Base-by-base conservation (phyloP, 1,140 invertebrate species). In the Danaus melanippus region DNA sequence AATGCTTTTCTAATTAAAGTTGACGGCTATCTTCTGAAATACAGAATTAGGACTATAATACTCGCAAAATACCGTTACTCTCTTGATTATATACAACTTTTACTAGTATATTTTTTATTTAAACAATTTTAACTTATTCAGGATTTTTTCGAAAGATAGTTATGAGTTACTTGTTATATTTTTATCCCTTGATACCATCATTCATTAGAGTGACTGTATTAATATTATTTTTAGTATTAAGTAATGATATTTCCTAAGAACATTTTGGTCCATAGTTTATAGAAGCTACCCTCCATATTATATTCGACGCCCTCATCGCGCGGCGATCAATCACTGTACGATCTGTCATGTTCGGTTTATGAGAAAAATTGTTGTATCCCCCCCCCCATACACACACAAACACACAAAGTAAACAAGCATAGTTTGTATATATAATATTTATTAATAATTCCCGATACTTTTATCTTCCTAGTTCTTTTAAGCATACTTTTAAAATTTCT, bases 281-380 rank as follows among this genome's bases (percentile, higher is more conserved):
- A 32, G 21, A 32, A 32, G 21, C 21, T 32, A 32, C 76, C 80
- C 80, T 68, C 65, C 60, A 79, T 69, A 86, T 85, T 84, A 85
- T 84, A 84, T 86, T 84, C 79, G 71, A 79, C 76, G 77, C 83
- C 83, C 83, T 84, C 79, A 83, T 74, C 72, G 74, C 69, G 56
- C 60, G 70, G 67, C 76, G 73, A 88, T 88, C 87, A 87, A 88
- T 88, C 85, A 82, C 82, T 83, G 80, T 82, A 86, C 83, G 79
- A 79, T 87, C 86, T 87, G 87, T 88, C 87, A 88, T 87, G 87
- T 88, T 87, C 76, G 86, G 82, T 88, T 87, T 88, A 87, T 84
- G 81, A 88, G 87, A 88, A 88, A 88, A 87, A 88, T 87, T 84
- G 85, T 81, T 71, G 74, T 65, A 66, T 68, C 66, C 69, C 69